Percentiles rank a stretch among this genome's conserved stretches.
These are phyloP conservation scores for Semnornis frantzii DNA, from an alignment of 2,113 vertebrate genomes.

Conservation along the genomic window DNA sequence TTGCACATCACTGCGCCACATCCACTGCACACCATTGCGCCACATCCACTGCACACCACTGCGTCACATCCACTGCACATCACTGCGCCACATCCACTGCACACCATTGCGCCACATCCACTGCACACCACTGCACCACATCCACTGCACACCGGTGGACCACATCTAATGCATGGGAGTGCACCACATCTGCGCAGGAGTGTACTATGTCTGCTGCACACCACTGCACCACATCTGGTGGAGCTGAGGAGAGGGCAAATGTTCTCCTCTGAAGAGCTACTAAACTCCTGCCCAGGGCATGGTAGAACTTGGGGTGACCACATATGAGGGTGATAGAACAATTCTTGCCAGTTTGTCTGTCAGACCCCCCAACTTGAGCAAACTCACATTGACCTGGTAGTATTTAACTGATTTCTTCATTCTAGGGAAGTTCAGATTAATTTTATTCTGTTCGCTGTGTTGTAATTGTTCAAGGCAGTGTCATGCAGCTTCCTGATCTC, in stretches of 20 bases:
- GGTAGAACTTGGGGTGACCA: not conserved
- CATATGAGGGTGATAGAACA: not conserved
- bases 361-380: not conserved
- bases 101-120: too few relatives aligned
- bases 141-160: too few relatives aligned
- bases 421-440: not conserved
- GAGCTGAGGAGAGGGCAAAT: not conserved
- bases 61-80: too few relatives aligned
- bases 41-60: too few relatives aligned
- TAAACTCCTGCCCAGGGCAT: not conserved
- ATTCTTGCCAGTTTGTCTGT: not conserved
- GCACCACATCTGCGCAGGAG: too few relatives aligned
- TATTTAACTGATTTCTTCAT: not conserved
- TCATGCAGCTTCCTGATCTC: not conserved
- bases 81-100: too few relatives aligned
- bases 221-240: not conserved
- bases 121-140: too few relatives aligned
- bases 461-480: not conserved
- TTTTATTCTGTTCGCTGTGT: not conserved
- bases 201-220: too few relatives aligned
- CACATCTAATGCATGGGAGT: too few relatives aligned
- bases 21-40: too few relatives aligned
- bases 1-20: too few relatives aligned
- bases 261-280: not conserved
- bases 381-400: not conserved